Evolutionary conservation across 2,113 vertebrate genomes (phyloP).

Genomic region (Cathartes aura): DNA sequence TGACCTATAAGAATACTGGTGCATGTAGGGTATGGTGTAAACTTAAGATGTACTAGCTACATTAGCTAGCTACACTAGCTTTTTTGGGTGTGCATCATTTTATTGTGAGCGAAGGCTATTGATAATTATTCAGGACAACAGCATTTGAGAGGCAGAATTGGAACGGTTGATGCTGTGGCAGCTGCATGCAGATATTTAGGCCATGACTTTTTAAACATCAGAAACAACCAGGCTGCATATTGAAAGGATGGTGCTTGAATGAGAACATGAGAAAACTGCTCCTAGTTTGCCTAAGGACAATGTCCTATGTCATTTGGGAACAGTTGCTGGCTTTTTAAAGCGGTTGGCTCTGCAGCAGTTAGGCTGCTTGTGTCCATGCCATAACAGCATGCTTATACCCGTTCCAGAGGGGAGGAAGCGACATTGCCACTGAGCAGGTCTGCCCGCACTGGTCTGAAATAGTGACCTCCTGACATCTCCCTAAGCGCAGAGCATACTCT

Average conservation of each 20-base stretch:
- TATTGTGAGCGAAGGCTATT: rapidly evolving
- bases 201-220: background rate
- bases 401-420: background rate
- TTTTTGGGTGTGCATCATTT: background rate
- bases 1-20: background rate
- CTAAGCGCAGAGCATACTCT: background rate
- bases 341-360: background rate
- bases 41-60: background rate
- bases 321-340: background rate
- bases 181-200: background rate
- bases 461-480: rapidly evolving
- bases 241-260: background rate
- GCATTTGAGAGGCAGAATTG: background rate
- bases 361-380: background rate
- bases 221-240: background rate
- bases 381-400: rapidly evolving
- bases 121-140: background rate
- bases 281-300: background rate
- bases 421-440: background rate
- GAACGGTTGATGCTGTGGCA: background rate
- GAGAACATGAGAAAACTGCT: background rate
- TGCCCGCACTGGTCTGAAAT: rapidly evolving
- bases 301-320: background rate
- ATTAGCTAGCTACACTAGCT: background rate
- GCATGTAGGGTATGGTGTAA: rapidly evolving